Evolutionary conservation across 1,140 invertebrate species (phyloP), one percentile per base, ranked within the genome.

Genomic region (Trichogramma pretiosum): DNA sequence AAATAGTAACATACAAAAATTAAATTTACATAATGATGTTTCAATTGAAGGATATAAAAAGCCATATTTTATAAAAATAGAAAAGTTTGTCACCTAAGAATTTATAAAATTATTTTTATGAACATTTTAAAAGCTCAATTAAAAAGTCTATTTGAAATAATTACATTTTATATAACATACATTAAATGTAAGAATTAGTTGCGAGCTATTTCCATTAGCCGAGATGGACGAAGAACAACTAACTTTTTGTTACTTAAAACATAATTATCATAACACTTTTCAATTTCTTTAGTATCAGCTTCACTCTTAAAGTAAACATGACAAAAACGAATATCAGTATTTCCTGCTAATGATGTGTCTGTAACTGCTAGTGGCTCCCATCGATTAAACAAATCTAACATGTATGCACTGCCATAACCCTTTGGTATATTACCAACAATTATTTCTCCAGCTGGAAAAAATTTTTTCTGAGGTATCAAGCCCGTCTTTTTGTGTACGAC

Each of bases 371-470:
- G 55, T 9, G 66, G 64, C 11, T 61, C 45, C 40, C 55, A 58
- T 14, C 60, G 54, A 11, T 64, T 50, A 14, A 71, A 53, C 0
- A 69, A 44, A 53, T 67, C 57, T 5, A 68, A 39, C 32, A 70
- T 61, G 18, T 59, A 65, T 21, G 54, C 46, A 14, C 41, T 14
- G 0, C 54, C 51, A 37, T 53, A 61, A 16, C 54, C 36, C 0
- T 35, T 9, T 24, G 50, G 58, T 19, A 68, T 52, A 37, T 70
- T 69, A 2, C 59, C 66, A 10, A 70, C 54, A 9, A 70, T 55
- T 21, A 69, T 23, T 53, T 63, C 62, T 17, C 58, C 41, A 0
- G 60, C 58, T 23, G 21, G 17, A 1, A 56, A 18, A 18, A 52
- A 26, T 10, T 5, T 10, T n/a, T 22, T 38, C 7, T 40, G 23